These are phyloP conservation scores for Scophthalmus maximus DNA, from an alignment of 2,113 vertebrate genomes.

Conservation along the genomic window DNA sequence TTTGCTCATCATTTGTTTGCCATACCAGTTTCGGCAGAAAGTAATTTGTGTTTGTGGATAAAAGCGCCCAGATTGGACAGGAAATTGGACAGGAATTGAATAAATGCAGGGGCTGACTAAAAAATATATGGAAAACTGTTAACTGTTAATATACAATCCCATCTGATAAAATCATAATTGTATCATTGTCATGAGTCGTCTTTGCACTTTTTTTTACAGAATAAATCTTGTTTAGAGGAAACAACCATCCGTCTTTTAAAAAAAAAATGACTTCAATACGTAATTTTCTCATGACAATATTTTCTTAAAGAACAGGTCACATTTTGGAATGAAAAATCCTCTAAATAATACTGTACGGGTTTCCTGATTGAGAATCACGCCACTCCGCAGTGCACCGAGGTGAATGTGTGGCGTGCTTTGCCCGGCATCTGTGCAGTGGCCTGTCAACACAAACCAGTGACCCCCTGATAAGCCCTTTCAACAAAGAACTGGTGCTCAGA, in stretches of 20 bases:
- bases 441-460: slow-evolving; percentile 45
- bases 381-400: slow-evolving; percentile 1
- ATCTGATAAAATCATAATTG: too few relatives aligned
- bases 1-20: slow-evolving; percentile 48
- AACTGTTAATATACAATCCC: neutral
- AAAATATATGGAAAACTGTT: neutral
- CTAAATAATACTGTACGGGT: neutral
- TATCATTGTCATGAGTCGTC: too few relatives aligned
- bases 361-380: neutral
- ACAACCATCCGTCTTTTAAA: neutral
- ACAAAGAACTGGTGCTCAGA: slow-evolving; percentile 59
- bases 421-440: slow-evolving; percentile 24
- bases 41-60: neutral
- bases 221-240: neutral
- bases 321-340: neutral
- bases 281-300: neutral
- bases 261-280: neutral
- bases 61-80: neutral
- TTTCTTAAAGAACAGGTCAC: neutral
- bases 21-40: slow-evolving; percentile 21
- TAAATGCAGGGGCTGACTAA: neutral
- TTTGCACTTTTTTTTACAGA: too few relatives aligned
- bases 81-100: slow-evolving; percentile 1
- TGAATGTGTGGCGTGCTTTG: slow-evolving; percentile 22
- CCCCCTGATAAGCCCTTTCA: slow-evolving; percentile 56